Percentiles rank a stretch among this genome's conserved stretches.
These are phyloP conservation scores for Cavia aperea DNA, from an alignment of 2,113 vertebrate genomes.

Conservation along the genomic window DNA sequence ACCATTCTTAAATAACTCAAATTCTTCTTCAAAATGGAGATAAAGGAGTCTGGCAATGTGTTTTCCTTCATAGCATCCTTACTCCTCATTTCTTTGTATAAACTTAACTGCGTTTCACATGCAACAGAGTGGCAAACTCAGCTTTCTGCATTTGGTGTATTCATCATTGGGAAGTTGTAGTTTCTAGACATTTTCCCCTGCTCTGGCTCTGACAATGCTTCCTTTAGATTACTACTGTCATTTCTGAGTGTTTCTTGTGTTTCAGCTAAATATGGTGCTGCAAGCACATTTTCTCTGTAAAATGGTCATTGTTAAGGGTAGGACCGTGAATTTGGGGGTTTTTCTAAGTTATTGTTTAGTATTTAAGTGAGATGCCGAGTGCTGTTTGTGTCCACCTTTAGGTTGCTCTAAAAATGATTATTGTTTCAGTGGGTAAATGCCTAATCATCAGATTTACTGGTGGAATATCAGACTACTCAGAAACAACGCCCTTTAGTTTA, in stretches of 20 bases:
- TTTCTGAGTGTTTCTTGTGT: slow-evolving; percentile 41
- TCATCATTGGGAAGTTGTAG: slow-evolving; percentile 36
- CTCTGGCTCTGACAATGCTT: slow-evolving; percentile 55
- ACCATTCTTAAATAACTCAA: not conserved
- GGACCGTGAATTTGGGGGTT: not conserved
- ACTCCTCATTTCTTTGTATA: not conserved
- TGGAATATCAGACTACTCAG: not conserved
- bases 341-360: slow-evolving; percentile 30
- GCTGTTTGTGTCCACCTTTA: not conserved
- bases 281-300: slow-evolving; percentile 37
- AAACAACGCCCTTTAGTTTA: slow-evolving; percentile 21
- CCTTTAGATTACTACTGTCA: slow-evolving; percentile 38
- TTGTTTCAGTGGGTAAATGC: slow-evolving; percentile 28
- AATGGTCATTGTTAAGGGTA: slow-evolving; percentile 52
- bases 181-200: slow-evolving; percentile 36
- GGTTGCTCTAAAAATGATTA: not conserved
- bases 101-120: slow-evolving; percentile 17
- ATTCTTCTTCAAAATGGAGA: not conserved
- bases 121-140: not conserved
- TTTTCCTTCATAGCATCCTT: not conserved
- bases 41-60: not conserved
- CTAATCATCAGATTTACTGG: not conserved
- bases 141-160: slow-evolving; percentile 43
- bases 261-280: slow-evolving; percentile 53
- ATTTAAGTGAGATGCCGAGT: not conserved